Base-by-base conservation (phyloP, 1,140 invertebrate genomes). In the Plodia interpunctella region DNA sequence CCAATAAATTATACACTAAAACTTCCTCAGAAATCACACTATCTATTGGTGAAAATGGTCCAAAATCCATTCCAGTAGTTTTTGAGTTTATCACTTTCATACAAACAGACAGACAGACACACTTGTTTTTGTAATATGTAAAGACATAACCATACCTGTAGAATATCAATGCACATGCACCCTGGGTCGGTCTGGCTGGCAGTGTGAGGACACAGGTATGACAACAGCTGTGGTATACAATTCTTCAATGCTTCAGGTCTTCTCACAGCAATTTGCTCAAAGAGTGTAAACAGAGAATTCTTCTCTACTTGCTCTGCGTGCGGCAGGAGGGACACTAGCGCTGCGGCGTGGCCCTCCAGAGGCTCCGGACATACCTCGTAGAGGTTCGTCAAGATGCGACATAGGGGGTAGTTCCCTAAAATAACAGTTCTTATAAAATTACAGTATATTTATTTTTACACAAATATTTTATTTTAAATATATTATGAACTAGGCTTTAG, bases 291-390 rank as follows among this genome's bases (percentile, higher is more conserved):
- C 0, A 98, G 88, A 9, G 95, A 95, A 64, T 95, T 91, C 85
- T 96, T 96, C 86, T 98, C 97, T 63, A 94, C 92, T 51, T 93
- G 92, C 79, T 97, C 96, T 83, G 96, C 96, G 67, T 94, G 93
- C 0, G 95, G 94, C 25, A 98, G 87, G 15, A 98, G 88, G 0
- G 94, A 94, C 0, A 97, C 94, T 20, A 98, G 88, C 18, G 94
- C 94, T 80, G 95, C 94, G 2, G 96, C 93, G 89, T 97, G 95
- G 4, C 96, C 95, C 63, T 96, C 93, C 44, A 98, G 92, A 0
- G 95, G 94, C 72, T 97, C 94, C 15, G 94, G 94, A 59, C 96
- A 96, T 8, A 97, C 94, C 72, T 94, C 93, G 87, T 97, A 98
- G 19, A 98, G 93, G 85, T 97, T 96, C 0, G 96, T 96, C 50